These are phyloP conservation scores for Clavelina lepadiformis DNA, from an alignment of 23 tunicate species.

Conservation along the genomic window DNA sequence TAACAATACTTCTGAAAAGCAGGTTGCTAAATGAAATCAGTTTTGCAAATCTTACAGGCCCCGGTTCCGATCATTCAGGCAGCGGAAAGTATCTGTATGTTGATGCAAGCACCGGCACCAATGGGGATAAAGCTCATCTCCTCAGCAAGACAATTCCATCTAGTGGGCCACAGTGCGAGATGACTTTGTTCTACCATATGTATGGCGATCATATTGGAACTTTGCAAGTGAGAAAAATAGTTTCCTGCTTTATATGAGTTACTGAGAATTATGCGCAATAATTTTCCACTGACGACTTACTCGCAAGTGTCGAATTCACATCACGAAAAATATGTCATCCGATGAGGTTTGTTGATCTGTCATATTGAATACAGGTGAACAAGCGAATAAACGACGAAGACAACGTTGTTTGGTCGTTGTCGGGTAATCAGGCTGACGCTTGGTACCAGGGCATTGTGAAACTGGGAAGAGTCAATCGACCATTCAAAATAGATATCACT, in stretches of 20 bases:
- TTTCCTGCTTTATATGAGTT: not conserved
- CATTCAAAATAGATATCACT: conserved; percentile 64
- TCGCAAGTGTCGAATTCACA: too few species aligned
- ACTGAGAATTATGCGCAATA: not conserved
- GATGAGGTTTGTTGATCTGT: too few species aligned
- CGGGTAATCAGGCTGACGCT: conserved; percentile 49
- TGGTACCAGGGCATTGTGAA: conserved; percentile 63
- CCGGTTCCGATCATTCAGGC: conserved; percentile 67
- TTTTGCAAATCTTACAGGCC: conserved; percentile 33
- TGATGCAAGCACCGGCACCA: conserved; percentile 70
- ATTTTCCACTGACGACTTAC: too few species aligned
- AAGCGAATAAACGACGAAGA: conserved; percentile 52
- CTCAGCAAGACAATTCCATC: conserved; percentile 53
- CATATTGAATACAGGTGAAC: conserved; percentile 53
- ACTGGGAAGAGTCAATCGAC: conserved; percentile 51
- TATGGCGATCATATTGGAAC: conserved; percentile 83
- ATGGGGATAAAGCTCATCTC: conserved; percentile 62
- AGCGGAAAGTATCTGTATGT: conserved; percentile 87
- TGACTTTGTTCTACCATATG: conserved; percentile 78
- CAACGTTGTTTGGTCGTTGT: conserved; percentile 66
- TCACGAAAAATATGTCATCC: not conserved
- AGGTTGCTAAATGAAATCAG: too few species aligned
- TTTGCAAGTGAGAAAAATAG: conserved; percentile 40
- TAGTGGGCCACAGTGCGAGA: conserved; percentile 79
- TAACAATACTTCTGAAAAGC: too few species aligned